Base-by-base conservation (phyloP, 2,888 invertebrate genomes). In the Terebella lapidaria region DNA sequence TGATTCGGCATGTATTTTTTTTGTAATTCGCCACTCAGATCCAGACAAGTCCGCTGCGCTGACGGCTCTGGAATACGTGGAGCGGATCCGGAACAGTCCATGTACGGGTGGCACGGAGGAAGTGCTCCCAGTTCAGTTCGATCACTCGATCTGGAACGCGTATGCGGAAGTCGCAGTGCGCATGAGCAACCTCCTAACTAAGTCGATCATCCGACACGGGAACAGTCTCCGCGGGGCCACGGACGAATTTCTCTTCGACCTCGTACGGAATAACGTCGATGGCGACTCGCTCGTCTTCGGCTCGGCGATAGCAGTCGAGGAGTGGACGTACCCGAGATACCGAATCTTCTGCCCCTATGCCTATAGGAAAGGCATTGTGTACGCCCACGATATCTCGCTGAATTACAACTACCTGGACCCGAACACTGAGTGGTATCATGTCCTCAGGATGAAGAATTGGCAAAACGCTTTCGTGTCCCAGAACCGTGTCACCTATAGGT, bases 191-290 rank as follows among this genome's bases (percentile, higher is more conserved):
- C 64, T 72, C 5, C 67, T 75, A 18, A 70, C 72, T n/a, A 58
- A 63, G 26, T 3, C 54, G n/a, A 4, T 61, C 10, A 35, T 63
- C 35, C 29, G 54, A 46, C 45, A 49, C 3, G 58, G 61, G 35
- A 60, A 59, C 51, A 54, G 20, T 3, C 42, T 63, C 5, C 35
- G 18, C 1, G 51, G 27, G 2, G 53, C 56, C 26, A 49, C 58
- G 1, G 71, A 72, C 26, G 63, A 69, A 30, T 62, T 71, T 35
- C 65, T 75, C 47, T 74, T 71, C 58, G 62, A 71, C 15, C 42
- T 74, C 10, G 76, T 76, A 0, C 58, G 71, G 25, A 77, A 75
- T 65, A 77, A 75, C 60, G 71, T 77, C 0, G 74, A 73, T 56
- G 70, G 71, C 1, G 64, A 70, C 30, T 67, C 71, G 0, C 63